A percentile compares a stretch with the other conserved stretches of the same genome.
These are phyloP conservation scores for Crypturellus tataupa DNA, from an alignment of 2,797 vertebrate genomes.

Conservation along the genomic window DNA sequence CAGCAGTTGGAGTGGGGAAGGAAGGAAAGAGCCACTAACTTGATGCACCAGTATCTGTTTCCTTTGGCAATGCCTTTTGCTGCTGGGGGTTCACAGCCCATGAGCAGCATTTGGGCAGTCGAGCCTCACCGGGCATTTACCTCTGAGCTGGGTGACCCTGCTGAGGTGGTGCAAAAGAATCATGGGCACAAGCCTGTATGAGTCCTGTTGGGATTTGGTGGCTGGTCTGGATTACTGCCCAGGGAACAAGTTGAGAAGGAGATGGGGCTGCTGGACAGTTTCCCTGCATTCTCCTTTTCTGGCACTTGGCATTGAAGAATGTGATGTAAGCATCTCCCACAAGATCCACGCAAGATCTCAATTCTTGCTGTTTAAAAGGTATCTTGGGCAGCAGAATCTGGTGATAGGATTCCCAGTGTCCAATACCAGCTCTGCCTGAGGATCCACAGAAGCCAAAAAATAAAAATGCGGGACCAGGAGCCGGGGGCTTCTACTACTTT, in stretches of 20 bases:
- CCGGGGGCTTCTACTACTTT: not conserved
- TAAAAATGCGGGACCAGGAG: not conserved
- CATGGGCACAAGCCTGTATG: not conserved
- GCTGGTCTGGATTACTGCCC: not conserved
- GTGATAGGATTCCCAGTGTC: not conserved
- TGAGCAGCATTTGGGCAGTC: not conserved
- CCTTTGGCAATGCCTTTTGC: not conserved
- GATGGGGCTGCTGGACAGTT: not conserved
- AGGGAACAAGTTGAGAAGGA: not conserved
- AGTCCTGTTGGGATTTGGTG: accelerated
- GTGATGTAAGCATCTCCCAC: accelerated
- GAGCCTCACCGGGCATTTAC: not conserved
- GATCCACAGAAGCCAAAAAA: not conserved
- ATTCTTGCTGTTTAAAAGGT: not conserved
- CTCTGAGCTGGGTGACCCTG: not conserved
- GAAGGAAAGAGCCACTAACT: not conserved
- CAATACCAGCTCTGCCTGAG: not conserved
- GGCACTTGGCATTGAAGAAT: not conserved
- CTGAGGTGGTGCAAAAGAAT: not conserved
- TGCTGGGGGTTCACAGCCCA: not conserved
- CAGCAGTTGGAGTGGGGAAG: not conserved
- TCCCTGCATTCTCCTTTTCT: not conserved
- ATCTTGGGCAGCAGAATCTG: not conserved
- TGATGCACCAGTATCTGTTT: not conserved
- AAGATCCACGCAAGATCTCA: not conserved